Evolutionary conservation across 2,113 vertebrate genomes (phyloP), one percentile per base, ranked within the genome.

Genomic region (Marmota monax): DNA sequence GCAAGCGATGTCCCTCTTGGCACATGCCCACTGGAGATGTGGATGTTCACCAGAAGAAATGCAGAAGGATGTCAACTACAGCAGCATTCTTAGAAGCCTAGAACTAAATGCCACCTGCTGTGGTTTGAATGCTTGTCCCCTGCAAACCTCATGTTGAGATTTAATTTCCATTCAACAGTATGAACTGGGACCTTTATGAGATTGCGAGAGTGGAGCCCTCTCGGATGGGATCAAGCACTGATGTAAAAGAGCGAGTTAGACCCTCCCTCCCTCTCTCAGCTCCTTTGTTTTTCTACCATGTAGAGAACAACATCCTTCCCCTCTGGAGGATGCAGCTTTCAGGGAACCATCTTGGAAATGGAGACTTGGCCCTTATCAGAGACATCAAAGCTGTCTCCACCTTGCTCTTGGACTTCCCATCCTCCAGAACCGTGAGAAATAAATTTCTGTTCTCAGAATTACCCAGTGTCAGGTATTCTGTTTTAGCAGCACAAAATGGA

Each of bases 381-480:
- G 83, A 34, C 65, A 37, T 22, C n/a, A 25, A 73, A 70, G 48
- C 22, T 48, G 16, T 11, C 3, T 5, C 37, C 37, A 42, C 1
- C 39, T 37, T 65, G 11, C 45, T 34, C 73, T 22, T 69, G 2
- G 27, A 27, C 25, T 77, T 56, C 27, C 29, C 14, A 18, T 20
- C 9, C 74, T 70, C 61, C 32, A 56, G 61, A 87, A 42, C 32
- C 22, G 58, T 20, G 85, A 93, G 84, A 79, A 79, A 70, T 86
- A 69, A 69, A 29, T 70, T 70, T 72, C 48, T 11, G 6, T 79
- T 63, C 73, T 72, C 22, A 27, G 63, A 51, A 65, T 48, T 18
- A 76, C n/a, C n/a, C 63, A 39, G 39, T 51, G 17, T 51, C 58
- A 23, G 53, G 39, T 61, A 61, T 70, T 61, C 72, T 85, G 39